phyloP scores from a whole-genome alignment of 2,888 invertebrate genomes.

The Phytoseiulus persimilis region DNA sequence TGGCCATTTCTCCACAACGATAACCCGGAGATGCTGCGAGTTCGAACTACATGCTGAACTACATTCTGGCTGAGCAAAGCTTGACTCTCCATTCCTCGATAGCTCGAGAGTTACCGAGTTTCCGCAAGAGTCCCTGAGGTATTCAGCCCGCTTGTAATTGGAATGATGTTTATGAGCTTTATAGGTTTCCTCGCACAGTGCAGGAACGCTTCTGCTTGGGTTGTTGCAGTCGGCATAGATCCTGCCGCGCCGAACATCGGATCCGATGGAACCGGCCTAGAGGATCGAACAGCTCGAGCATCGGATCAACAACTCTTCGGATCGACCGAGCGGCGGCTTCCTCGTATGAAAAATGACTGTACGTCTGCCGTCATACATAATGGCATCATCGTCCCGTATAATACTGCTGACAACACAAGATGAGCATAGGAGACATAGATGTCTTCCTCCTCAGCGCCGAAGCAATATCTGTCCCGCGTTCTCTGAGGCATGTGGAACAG shows the following conservation, averaged over 20 bases:
- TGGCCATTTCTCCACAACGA: not conserved
- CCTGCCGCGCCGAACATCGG: too few species aligned
- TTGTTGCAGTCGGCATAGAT: too few species aligned
- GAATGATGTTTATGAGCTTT: too few species aligned
- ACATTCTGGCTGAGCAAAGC: not conserved
- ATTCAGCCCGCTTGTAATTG: too few species aligned
- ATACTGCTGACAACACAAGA: not conserved
- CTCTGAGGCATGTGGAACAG: constrained; percentile 5
- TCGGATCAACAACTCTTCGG: not conserved
- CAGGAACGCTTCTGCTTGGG: too few species aligned
- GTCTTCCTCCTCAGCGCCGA: not conserved
- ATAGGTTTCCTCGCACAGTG: too few species aligned
- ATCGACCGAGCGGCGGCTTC: not conserved
- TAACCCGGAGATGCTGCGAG: not conserved
- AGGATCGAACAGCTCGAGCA: not conserved
- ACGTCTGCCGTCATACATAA: not conserved
- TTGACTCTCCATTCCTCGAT: not conserved
- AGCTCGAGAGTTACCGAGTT: too few species aligned
- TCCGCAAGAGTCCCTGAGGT: too few species aligned
- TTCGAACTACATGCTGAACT: not conserved
- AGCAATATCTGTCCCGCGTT: not conserved
- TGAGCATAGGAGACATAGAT: not conserved
- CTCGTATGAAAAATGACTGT: not conserved
- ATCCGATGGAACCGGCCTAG: not conserved
- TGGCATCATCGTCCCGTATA: not conserved